A percentile compares a stretch with the other conserved stretches of the same genome.
Evolutionary conservation across 2,888 invertebrate species (phyloP).

Genomic region (Ormyrus pomaceus): DNA sequence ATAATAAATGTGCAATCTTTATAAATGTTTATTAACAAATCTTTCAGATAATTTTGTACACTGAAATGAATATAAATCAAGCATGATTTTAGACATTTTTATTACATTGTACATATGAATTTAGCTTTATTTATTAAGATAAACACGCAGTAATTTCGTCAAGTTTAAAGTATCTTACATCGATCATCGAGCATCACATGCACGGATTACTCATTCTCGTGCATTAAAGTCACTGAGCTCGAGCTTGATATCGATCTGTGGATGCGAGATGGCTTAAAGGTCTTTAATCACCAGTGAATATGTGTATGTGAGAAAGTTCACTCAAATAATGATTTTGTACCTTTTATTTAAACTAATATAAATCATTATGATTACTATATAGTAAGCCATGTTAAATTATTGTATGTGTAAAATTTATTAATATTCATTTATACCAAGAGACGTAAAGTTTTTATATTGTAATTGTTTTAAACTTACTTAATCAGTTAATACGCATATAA

Average conservation of each 20-base stretch:
- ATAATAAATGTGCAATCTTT: too few relatives aligned
- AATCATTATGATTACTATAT: too few relatives aligned
- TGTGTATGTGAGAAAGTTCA: background rate
- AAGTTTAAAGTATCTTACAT: constrained; percentile 11
- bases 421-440: too few relatives aligned
- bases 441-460: too few relatives aligned
- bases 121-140: background rate
- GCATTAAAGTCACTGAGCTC: constrained; percentile 27
- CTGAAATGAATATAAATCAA: background rate
- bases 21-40: too few relatives aligned
- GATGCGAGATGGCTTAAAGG: background rate
- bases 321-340: background rate
- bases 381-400: too few relatives aligned
- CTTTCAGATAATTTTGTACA: too few relatives aligned
- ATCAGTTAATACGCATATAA: too few relatives aligned
- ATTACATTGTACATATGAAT: background rate
- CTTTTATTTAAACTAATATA: too few relatives aligned
- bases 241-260: constrained; percentile 19
- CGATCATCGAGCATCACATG: constrained; percentile 1
- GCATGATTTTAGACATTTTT: background rate
- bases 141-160: background rate
- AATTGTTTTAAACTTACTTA: too few relatives aligned
- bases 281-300: too few relatives aligned
- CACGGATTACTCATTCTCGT: constrained; percentile 35
- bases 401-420: too few relatives aligned